Conservation (phyloP, 2,888 invertebrate genomes). For the Drosophila seclusa region DNA sequence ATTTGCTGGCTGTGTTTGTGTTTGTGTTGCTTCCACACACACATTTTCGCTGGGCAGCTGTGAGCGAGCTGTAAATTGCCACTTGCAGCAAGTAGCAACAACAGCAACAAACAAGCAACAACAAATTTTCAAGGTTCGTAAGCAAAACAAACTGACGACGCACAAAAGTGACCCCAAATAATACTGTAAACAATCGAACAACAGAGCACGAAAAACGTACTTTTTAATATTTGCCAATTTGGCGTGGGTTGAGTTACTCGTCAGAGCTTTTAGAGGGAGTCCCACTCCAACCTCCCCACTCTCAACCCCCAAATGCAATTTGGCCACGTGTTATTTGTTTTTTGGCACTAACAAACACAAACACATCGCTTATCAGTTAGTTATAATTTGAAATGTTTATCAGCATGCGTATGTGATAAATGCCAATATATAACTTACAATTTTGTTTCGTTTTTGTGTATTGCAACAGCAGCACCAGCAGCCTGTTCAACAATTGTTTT, state of each 20-base stretch:
- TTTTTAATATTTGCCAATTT: constrained; percentile 9
- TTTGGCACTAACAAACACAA: constrained; percentile 4
- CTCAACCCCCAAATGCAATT: constrained; percentile 18
- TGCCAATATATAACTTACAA: constrained; percentile 10
- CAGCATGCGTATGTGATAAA: constrained; percentile 31
- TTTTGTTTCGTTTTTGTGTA: constrained; percentile 1
- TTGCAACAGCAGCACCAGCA: constrained; percentile 17
- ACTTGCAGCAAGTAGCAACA: constrained; percentile 9
- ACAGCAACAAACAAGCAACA: constrained; percentile 40
- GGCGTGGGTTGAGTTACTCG: not conserved
- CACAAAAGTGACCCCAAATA: not conserved
- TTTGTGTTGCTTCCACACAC: constrained; percentile 50
- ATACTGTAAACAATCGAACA: constrained; percentile 4
- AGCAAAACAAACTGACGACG: constrained; percentile 17
- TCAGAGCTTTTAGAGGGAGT: not conserved
- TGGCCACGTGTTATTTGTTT: constrained; percentile 45
- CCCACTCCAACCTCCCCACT: not conserved
- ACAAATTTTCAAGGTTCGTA: constrained; percentile 46
- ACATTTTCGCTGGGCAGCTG: constrained; percentile 51
- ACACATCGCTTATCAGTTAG: constrained; percentile 3
- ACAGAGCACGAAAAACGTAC: constrained; percentile 1
- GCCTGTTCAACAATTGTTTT: constrained; percentile 42
- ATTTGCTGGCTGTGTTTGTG: constrained; percentile 34
- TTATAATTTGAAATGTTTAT: not conserved
- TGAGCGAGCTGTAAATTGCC: constrained; percentile 53